Evolutionary conservation across 2,113 vertebrate species (phyloP).

Genomic region (Garra rufa): DNA sequence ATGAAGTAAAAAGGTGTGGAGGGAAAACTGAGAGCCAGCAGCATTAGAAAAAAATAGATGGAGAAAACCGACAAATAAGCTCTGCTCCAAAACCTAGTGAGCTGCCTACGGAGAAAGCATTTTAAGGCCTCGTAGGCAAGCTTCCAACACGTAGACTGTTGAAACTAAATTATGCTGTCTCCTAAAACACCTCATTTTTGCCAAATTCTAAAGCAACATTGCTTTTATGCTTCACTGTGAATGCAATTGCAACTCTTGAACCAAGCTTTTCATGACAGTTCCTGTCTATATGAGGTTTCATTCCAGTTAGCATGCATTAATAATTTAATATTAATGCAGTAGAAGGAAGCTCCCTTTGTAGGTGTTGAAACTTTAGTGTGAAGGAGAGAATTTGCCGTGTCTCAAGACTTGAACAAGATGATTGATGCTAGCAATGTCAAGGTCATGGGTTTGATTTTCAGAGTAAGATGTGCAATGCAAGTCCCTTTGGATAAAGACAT

Average conservation of each 20-base stretch:
- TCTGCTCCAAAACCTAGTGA: background rate
- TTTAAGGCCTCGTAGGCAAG: background rate
- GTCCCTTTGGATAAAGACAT: background rate
- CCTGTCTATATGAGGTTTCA: background rate
- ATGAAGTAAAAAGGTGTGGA: slow-evolving; percentile 35
- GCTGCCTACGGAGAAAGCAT: background rate
- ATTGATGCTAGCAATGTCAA: background rate
- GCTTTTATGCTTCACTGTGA: background rate
- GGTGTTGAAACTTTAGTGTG: background rate
- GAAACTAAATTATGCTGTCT: background rate
- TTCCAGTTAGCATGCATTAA: background rate
- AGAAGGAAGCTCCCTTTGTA: background rate
- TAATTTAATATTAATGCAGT: background rate
- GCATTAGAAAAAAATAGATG: background rate
- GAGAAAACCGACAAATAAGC: background rate
- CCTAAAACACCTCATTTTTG: background rate
- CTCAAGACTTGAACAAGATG: background rate
- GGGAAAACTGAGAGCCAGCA: slow-evolving; percentile 5
- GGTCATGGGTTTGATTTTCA: background rate
- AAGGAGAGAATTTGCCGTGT: background rate
- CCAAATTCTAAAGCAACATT: background rate
- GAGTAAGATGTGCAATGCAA: background rate
- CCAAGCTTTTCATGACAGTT: background rate
- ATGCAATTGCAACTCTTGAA: background rate
- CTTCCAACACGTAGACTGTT: background rate